Evolutionary conservation across 1,140 invertebrate species (phyloP).

Genomic region (Proctacanthus coquilletti): DNA sequence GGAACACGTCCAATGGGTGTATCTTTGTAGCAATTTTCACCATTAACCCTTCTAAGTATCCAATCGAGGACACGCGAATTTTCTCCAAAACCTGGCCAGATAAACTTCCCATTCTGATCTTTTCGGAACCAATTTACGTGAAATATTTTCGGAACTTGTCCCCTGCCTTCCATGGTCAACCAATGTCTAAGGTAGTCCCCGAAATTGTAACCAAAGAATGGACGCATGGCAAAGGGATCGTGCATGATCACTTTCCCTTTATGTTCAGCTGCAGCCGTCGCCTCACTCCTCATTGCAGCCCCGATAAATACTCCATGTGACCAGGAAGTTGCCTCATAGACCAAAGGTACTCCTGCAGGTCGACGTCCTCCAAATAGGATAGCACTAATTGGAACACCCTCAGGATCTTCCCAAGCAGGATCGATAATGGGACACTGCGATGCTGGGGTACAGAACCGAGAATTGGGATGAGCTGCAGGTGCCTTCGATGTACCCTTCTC

Average conservation of each 20-base stretch:
- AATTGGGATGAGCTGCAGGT: conserved; percentile 75
- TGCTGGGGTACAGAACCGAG: conserved; percentile 78
- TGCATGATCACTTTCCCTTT: conserved; percentile 81
- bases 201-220: conserved; percentile 95
- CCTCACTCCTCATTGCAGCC: conserved; percentile 76
- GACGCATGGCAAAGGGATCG: conserved; percentile 91
- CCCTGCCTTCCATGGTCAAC: conserved; percentile 53
- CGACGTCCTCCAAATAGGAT: conserved; percentile 86
- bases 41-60: conserved; percentile 62
- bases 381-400: conserved; percentile 77
- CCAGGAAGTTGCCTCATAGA: conserved; percentile 81
- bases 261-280: conserved; percentile 87
- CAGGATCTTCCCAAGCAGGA: conserved; percentile 54
- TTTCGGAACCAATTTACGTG: conserved; percentile 92
- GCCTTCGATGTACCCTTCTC: conserved; percentile 37
- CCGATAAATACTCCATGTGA: conserved; percentile 84
- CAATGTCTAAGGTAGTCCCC: conserved; percentile 82
- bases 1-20: conserved; percentile 68
- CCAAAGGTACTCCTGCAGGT: conserved; percentile 72
- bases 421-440: conserved; percentile 81
- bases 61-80: conserved; percentile 81
- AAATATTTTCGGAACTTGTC: conserved; percentile 64
- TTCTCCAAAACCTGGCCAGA: conserved; percentile 90
- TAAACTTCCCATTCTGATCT: conserved; percentile 50
- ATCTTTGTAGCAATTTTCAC: conserved; percentile 47